Evolutionary conservation across 2,113 vertebrate genomes (phyloP).

Genomic region (Neoarius graeffei): DNA sequence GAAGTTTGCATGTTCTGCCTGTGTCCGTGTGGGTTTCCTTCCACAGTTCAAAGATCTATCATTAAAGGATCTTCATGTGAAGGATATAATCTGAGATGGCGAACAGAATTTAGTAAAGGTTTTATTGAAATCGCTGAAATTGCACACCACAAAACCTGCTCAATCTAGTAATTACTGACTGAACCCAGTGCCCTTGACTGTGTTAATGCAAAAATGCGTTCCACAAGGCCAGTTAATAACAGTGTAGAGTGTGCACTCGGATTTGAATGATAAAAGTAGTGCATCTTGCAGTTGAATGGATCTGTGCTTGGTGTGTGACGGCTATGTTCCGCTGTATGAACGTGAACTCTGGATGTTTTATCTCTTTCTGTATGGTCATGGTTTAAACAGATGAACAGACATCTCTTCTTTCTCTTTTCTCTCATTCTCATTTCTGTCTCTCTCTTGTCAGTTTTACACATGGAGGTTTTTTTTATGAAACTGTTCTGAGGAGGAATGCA

Average conservation of each 20-base stretch:
- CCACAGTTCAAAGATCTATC: not conserved
- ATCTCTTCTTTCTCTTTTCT: not conserved
- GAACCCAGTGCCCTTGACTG: not conserved
- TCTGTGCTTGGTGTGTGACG: not conserved
- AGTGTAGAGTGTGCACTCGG: not conserved
- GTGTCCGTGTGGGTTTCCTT: too few species aligned
- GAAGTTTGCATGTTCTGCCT: too few species aligned
- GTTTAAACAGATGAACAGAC: not conserved
- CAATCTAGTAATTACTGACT: not conserved
- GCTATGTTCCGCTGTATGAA: not conserved
- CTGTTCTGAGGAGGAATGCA: not conserved
- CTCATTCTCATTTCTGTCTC: not conserved
- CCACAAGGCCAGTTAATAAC: constrained; percentile 18
- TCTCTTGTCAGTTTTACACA: not conserved
- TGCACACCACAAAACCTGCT: not conserved
- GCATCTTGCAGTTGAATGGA: constrained; percentile 12
- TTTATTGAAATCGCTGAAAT: not conserved
- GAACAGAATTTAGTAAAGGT: not conserved
- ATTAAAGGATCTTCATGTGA: not conserved
- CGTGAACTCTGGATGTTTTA: not conserved
- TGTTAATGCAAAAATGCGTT: constrained; percentile 7
- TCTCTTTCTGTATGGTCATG: not conserved
- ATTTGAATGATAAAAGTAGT: constrained; percentile 15
- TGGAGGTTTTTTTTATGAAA: not conserved
- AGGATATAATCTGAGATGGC: not conserved